Base-by-base conservation (phyloP, 2,113 vertebrate species). In the Thamnophis sirtalis region DNA sequence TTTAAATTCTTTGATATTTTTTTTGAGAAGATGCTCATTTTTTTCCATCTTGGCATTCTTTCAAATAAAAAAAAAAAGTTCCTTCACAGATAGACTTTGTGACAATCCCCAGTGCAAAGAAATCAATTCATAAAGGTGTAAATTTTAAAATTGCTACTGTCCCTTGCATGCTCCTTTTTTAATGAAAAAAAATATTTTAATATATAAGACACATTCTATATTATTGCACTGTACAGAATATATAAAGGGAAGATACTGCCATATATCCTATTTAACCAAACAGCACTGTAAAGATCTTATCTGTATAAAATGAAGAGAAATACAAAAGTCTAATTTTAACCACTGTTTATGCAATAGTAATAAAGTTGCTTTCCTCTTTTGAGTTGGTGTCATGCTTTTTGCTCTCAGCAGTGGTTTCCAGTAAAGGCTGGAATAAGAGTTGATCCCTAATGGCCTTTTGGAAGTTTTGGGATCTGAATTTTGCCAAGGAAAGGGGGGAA, bases 311-410 rank as follows among this genome's bases (percentile, higher is more conserved):
- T 10, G 50, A 87, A 53, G 13, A 96, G 97, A 96, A 86, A 84
- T 38, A 33, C 38, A 86, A 91, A 54, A 38, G 13, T 98, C 97
- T 96, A 97, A 97, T 97, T 98, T 98, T 98, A 96, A 97, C 97
- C 97, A 98, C 98, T 98, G 98, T 98, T 98, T 98, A 98, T 98
- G 98, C 98, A 99, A 99, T 99, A 99, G 97, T 99, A 99, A 98
- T 96, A 98, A 98, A 96, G 93, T 63, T 96, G 95, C 96, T 97
- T 97, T 97, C 98, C 97, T 97, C 97, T 98, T 98, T 98, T 97
- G 97, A 93, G 94, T 84, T 87, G 95, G 80, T n/a, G 96, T 96
- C 80, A 8, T 80, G 15, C 33, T 43, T 80, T 43, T 80, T 38
- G 17, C 73, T 80, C 33, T 80, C 73, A 43, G 33, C 73, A 9